Evolutionary conservation across 2,888 invertebrate genomes (phyloP).

Genomic region (Spodoptera littoralis): DNA sequence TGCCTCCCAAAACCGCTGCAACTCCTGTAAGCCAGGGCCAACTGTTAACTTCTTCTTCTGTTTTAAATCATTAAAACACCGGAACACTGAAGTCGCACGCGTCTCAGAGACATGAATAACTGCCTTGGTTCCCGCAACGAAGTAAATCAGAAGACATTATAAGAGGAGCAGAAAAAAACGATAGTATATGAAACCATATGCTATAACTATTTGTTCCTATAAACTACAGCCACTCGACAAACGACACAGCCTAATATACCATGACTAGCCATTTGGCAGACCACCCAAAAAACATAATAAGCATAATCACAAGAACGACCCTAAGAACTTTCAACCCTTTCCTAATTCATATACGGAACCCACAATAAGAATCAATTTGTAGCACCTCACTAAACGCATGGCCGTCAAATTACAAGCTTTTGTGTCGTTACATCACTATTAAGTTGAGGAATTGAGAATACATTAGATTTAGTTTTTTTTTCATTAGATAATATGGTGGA

Average conservation of each 20-base stretch:
- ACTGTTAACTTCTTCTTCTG: too few species aligned
- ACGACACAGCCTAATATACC: conserved; percentile 1
- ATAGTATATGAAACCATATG: too few species aligned
- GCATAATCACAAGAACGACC: conserved; percentile 51
- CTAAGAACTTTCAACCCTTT: conserved; percentile 62
- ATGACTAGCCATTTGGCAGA: conserved; percentile 33
- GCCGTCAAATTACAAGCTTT: conserved; percentile 71
- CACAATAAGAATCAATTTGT: conserved; percentile 86
- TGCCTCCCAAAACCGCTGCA: too few species aligned
- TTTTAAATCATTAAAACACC: too few species aligned
- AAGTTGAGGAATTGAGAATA: conserved; percentile 28
- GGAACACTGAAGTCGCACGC: too few species aligned
- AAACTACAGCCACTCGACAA: too few species aligned
- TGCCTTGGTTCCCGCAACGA: too few species aligned
- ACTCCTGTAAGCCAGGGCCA: too few species aligned
- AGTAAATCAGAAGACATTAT: too few species aligned
- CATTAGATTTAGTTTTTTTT: conserved; percentile 50
- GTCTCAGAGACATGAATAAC: too few species aligned
- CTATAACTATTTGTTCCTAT: too few species aligned
- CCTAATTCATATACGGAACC: conserved; percentile 61
- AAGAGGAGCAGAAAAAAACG: too few species aligned
- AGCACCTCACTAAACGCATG: conserved; percentile 75
- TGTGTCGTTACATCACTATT: conserved; percentile 63
- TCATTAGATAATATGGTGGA: conserved; percentile 18
- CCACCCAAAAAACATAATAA: conserved; percentile 36